Base-by-base conservation (phyloP, 2,113 vertebrate genomes). In the Procavia capensis region DNA sequence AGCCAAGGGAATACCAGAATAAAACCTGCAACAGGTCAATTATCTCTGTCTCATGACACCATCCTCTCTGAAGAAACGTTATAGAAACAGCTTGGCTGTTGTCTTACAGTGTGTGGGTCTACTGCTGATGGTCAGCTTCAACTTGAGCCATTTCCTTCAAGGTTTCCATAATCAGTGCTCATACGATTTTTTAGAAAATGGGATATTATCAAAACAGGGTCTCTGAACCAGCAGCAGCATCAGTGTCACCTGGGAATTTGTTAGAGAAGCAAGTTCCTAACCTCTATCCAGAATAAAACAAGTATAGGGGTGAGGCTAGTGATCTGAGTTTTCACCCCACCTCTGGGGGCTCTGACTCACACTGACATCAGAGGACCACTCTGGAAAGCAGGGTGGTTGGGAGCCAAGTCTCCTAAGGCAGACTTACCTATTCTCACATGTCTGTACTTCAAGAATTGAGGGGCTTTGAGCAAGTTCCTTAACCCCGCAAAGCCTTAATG, bases 1-100 rank as follows among this genome's bases (percentile, higher is more conserved):
- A 89, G 88, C 94, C 89, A 27, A 78, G 97, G 97, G 95, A 98
- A 95, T 95, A 96, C 96, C 84, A 82, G 78, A 95, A 97, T 94
- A 95, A 96, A 88, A 87, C 41, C 83, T 81, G 63, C 88, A 88
- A 34, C 54, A 80, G 91, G 87, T 91, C 88, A 97, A 96, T 96
- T 96, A 94, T 86, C 79, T 79, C 9, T 8, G 66, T 90, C 95
- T 91, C 90, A 17, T 88, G 97, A 88, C 39, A 90, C 85, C 9
- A 22, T 17, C 45, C 76, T 86, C 94, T 85, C 76, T 80, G 78
- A 87, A 89, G 57, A 85, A 45, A 72, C 31, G 50, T 59, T 84
- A 36, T 36, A 86, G 84, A 81, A 88, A 93, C 64, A 72, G 70
- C 9, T 11, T 24, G 68, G 78, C 68, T 83, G 36, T n/a, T 19